Evolutionary conservation across 2,113 vertebrate genomes (phyloP).

Genomic region (Chrysemys picta): DNA sequence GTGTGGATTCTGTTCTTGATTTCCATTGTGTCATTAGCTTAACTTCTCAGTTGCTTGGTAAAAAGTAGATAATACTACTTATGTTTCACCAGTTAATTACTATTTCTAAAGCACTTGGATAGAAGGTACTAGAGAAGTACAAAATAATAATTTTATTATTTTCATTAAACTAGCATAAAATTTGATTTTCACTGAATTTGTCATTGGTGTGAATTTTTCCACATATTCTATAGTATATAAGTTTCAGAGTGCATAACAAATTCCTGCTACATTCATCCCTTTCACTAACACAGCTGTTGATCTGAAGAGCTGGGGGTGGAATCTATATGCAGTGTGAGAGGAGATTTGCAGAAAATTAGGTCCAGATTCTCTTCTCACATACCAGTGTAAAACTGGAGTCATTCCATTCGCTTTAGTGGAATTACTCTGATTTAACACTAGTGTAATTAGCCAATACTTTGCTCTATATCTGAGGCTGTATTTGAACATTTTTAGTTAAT

Average conservation of each 20-base stretch:
- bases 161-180: neutral
- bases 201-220: neutral
- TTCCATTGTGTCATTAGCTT: neutral
- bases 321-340: neutral
- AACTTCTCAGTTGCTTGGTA: neutral
- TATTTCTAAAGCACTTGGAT: neutral
- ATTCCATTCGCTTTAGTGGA: neutral
- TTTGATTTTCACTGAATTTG: neutral
- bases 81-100: neutral
- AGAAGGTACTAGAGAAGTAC: neutral
- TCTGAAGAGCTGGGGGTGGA: neutral
- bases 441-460: neutral
- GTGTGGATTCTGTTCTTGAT: neutral
- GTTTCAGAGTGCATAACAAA: neutral
- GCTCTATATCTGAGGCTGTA: neutral
- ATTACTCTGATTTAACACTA: rapidly evolving
- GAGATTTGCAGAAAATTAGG: neutral
- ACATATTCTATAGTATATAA: neutral
- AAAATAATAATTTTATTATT: neutral
- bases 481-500: conserved; percentile 15
- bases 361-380: neutral
- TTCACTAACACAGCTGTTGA: neutral
- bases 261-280: neutral
- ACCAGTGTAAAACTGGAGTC: neutral
- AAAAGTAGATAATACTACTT: neutral